Conservation (phyloP, 2,113 vertebrate genomes). For the Suricata suricatta region DNA sequence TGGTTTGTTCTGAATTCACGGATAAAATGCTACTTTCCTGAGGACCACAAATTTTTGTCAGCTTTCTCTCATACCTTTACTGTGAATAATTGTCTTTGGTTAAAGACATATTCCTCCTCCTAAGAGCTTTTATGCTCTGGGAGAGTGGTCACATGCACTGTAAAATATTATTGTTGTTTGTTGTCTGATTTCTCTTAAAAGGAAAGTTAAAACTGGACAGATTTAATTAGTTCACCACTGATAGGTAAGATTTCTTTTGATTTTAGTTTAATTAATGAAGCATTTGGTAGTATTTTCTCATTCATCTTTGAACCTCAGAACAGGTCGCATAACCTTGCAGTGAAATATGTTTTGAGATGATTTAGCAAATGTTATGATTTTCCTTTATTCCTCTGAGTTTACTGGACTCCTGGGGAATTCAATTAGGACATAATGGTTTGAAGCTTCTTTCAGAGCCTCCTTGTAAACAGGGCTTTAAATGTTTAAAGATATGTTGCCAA, state of each 20-base stretch:
- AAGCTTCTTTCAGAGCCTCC: conserved; percentile 88
- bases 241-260: conserved; percentile 81
- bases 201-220: conserved; percentile 77
- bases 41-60: conserved; percentile 25
- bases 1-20: conserved; percentile 34
- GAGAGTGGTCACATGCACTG: background rate
- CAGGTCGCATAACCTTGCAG: conserved; percentile 86
- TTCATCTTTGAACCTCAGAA: conserved; percentile 81
- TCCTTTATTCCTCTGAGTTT: conserved; percentile 88
- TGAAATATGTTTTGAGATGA: conserved; percentile 87
- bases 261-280: conserved; percentile 82
- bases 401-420: conserved; percentile 90
- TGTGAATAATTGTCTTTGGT: conserved; percentile 35
- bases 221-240: conserved; percentile 82
- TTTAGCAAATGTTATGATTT: conserved; percentile 88
- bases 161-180: conserved; percentile 42
- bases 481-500: conserved; percentile 89
- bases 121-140: background rate
- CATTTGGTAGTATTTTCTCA: conserved; percentile 81
- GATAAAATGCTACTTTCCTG: conserved; percentile 20
- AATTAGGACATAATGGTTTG: conserved; percentile 90
- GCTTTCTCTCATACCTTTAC: conserved; percentile 12
- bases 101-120: conserved; percentile 16
- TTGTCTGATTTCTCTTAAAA: conserved; percentile 56
- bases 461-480: conserved; percentile 90